Base-by-base conservation (phyloP, 2,888 invertebrate species). In the Conchocele bisecta region DNA sequence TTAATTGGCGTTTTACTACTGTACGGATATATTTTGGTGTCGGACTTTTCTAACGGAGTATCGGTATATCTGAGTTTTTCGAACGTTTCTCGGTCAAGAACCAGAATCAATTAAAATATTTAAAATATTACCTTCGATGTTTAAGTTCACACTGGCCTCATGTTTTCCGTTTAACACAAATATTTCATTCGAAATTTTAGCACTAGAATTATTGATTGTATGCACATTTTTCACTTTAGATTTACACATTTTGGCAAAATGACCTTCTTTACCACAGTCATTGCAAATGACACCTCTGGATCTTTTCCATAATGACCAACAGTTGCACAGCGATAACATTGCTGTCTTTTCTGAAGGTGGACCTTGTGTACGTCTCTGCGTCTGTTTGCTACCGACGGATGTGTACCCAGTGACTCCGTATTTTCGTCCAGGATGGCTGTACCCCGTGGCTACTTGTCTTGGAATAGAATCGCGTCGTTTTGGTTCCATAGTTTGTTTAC, bases 51-150 rank as follows among this genome's bases (percentile, higher is more conserved):
- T 22, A 7, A 2, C 17, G 4, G 7, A 3, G 50, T 50, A 3
- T 9, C 9, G 17, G 22, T 28, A 11, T 17, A 5, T 17, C 13
- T 53, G 17, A 29, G n/a, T 15, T 35, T 31, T 20, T 53, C 33
- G 22, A 35, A 53, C 6, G 35, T 33, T 11, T 33, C 3, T n/a
- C 20, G 33, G 37, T 53, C 53, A 2, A 53, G 56, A 9, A 7
- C 22, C 56, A 37, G 56, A 56, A 56, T 56, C 56, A 22, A 56
- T 56, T 11, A 56, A 17, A 7, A 56, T 29, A 20, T 53, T 35
- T 17, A 20, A 15, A 24, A 37, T 37, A 26, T 39, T 35, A 29
- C 56, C 56, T 15, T 22, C 56, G 24, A 57, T 42, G n/a, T 20
- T 9, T 9, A 41, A 6, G 24, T 41, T 3, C 22, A 28, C 29